Conservation (phyloP, 2,888 invertebrate genomes). For the Subacronicta megacephala region DNA sequence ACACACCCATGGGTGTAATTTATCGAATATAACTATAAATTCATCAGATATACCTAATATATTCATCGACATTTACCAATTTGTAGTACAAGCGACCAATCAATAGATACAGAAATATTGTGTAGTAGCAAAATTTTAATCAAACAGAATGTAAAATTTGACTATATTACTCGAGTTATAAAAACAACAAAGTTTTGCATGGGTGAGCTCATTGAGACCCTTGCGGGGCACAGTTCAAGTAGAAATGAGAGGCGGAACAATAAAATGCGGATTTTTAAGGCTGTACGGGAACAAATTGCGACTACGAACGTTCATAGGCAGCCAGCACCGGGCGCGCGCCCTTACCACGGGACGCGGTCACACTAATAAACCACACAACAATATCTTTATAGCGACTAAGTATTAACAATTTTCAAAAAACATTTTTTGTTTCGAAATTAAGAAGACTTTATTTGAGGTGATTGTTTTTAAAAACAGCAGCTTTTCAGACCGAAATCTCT, state of each 20-base stretch:
- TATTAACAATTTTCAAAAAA: no score
- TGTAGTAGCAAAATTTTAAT: constrained; percentile 10
- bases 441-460: no score
- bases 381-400: neutral
- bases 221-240: constrained; percentile 73
- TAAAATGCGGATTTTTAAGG: constrained; percentile 88
- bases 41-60: constrained; percentile 17
- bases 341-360: constrained; percentile 64
- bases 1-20: constrained; percentile 26
- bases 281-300: constrained; percentile 86
- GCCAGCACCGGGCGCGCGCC: constrained; percentile 73
- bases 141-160: constrained; percentile 16
- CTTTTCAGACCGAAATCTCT: neutral
- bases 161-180: constrained; percentile 36
- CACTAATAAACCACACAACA: constrained; percentile 4
- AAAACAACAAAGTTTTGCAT: constrained; percentile 59
- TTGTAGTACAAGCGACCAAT: neutral
- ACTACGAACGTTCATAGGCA: constrained; percentile 75
- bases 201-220: constrained; percentile 69
- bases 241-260: constrained; percentile 83
- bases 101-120: neutral
- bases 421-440: no score
- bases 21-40: constrained; percentile 20
- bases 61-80: constrained; percentile 12
- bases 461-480: neutral